These are phyloP conservation scores for Tokudaia muenninki DNA, from an alignment of 2,797 vertebrate genomes.

Conservation along the genomic window DNA sequence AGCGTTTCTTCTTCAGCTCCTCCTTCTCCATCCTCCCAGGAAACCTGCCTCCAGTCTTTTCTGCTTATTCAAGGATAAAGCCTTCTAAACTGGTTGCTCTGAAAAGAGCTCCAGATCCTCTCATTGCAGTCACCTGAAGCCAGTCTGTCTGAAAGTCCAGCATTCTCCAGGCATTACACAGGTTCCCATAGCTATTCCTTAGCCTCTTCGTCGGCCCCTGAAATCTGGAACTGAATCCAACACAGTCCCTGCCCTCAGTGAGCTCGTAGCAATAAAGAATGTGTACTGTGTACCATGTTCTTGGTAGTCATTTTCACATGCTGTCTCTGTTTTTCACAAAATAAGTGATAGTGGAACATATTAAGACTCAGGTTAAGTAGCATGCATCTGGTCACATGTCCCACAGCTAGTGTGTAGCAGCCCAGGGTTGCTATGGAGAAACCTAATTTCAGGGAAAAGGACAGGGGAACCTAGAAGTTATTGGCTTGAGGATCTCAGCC, in stretches of 20 bases:
- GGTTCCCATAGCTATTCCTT: neutral
- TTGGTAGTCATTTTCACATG: neutral
- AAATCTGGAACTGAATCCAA: slow-evolving; percentile 4
- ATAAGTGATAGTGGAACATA: neutral
- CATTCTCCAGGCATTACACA: neutral
- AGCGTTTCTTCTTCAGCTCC: neutral
- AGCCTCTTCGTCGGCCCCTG: neutral
- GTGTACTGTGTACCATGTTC: neutral
- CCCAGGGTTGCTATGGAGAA: neutral
- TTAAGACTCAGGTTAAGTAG: slow-evolving; percentile 11
- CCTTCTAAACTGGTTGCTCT: slow-evolving; percentile 55
- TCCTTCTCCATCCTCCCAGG: neutral
- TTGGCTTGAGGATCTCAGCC: neutral
- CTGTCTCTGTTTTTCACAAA: neutral
- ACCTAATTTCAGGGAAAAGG: neutral
- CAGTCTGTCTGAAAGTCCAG: slow-evolving; percentile 24
- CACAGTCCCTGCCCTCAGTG: neutral
- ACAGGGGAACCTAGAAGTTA: neutral
- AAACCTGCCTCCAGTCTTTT: slow-evolving; percentile 28
- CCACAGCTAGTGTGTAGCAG: neutral
- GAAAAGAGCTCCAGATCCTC: slow-evolving; percentile 61
- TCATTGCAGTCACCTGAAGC: neutral
- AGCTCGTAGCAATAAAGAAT: neutral
- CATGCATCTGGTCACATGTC: neutral
- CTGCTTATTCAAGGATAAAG: slow-evolving; percentile 15